phyloP scores from a whole-genome alignment of 1,140 invertebrate genomes.

The Stegodyphus dumicola region DNA sequence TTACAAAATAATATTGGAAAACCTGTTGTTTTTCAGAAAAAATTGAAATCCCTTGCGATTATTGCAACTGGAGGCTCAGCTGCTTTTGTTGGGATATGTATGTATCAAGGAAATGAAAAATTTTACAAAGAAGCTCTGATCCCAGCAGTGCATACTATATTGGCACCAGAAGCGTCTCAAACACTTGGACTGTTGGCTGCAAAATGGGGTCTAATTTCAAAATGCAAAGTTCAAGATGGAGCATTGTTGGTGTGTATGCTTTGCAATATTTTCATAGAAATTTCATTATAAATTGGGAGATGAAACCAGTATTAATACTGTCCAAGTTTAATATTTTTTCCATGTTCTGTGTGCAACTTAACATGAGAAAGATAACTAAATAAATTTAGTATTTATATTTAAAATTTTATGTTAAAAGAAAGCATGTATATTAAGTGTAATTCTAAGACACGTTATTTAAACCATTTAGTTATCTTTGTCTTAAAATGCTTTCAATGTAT shows the following conservation, averaged over 20 bases:
- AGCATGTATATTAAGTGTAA: too few species aligned
- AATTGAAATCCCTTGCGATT: constrained; percentile 44
- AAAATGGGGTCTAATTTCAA: constrained; percentile 60
- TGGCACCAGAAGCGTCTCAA: constrained; percentile 65
- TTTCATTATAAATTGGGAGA: too few species aligned
- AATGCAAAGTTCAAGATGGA: constrained; percentile 36
- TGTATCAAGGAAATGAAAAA: constrained; percentile 63
- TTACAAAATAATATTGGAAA: not conserved
- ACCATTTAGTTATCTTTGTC: too few species aligned
- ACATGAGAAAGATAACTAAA: too few species aligned
- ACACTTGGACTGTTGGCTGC: constrained; percentile 60
- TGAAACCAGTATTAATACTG: too few species aligned
- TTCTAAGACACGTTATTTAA: too few species aligned
- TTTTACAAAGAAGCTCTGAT: constrained; percentile 64
- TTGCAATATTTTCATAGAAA: too few species aligned
- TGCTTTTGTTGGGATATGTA: constrained; percentile 53
- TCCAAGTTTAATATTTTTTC: too few species aligned
- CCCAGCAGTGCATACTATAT: constrained; percentile 63
- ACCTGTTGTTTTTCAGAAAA: constrained; percentile 39
- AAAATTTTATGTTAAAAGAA: too few species aligned
- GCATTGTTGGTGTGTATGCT: constrained; percentile 23
- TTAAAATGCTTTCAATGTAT: too few species aligned
- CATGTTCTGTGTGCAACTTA: too few species aligned
- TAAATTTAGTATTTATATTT: too few species aligned
- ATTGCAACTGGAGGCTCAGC: constrained; percentile 36